Base-by-base conservation (phyloP, 2,888 invertebrate species). In the Ernsta delagoae region DNA sequence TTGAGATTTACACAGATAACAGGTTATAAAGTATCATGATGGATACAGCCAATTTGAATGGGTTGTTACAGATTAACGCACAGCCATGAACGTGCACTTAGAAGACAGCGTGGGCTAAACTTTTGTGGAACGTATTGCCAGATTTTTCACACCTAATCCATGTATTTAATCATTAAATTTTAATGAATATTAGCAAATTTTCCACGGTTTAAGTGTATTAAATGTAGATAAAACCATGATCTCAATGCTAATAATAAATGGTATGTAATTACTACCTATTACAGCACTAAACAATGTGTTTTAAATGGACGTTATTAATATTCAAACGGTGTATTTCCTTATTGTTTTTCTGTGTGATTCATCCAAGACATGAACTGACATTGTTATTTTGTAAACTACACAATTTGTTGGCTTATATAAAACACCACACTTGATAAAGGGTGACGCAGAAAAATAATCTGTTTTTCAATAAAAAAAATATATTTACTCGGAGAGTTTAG, bases 281-380 rank as follows among this genome's bases (percentile, higher is more conserved):
- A 68, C 62, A 68, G 56, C 56, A 68, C 61, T 24, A 56, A 16
- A 68, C 61, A 68, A 68, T 68, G 57, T 48, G 5, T 45, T 61
- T 62, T 68, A 62, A 68, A 62, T 67, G 36, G 16, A 68, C 70
- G 71, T 77, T 75, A 80, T 87, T 86, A 83, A 74, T 76, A 87
- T 89, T 85, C 88, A 73, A 74, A 76, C 74, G 81, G 81, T 80
- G 57, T 71, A 81, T 83, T 85, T 83, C 85, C 84, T 84, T 82
- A 81, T 86, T 84, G 86, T 87, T 77, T 77, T 78, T 79, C 74
- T 75, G 72, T 59, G 75, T 87, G 88, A 88, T 79, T 88, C 88
- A 88, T 70, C 72, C 65, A 76, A 70, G 75, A 69, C 70, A 57
- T 43, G 50, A 61, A 43, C 53, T 48, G 45, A 67, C 61, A 61